Conservation (phyloP, 2,888 invertebrate genomes). For the Dolichopus griseipennis region DNA sequence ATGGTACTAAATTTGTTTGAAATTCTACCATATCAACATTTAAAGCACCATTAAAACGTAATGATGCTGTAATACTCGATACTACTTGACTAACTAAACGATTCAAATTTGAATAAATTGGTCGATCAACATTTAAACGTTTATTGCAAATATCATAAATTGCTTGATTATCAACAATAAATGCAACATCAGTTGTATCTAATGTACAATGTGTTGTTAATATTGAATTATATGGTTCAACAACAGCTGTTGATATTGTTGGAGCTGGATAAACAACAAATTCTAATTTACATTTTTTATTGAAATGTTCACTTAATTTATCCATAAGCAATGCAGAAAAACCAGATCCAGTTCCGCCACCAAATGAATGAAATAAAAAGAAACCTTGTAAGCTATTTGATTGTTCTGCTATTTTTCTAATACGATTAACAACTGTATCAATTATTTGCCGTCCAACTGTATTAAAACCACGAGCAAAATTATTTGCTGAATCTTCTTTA, state of each 20-base stretch:
- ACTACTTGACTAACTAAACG: conserved; percentile 58
- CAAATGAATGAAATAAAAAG: conserved; percentile 78
- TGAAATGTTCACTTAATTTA: conserved; percentile 68
- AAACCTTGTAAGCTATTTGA: conserved; percentile 70
- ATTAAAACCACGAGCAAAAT: conserved; percentile 76
- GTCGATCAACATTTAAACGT: conserved; percentile 50
- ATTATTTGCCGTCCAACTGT: conserved; percentile 69
- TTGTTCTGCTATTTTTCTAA: conserved; percentile 65
- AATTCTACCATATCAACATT: conserved; percentile 83
- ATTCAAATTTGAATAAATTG: conserved; percentile 57
- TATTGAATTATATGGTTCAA: conserved; percentile 85
- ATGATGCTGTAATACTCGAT: conserved; percentile 72
- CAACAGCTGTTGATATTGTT: conserved; percentile 77
- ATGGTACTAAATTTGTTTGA: conserved; percentile 78
- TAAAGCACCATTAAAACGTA: conserved; percentile 73
- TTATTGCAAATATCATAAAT: conserved; percentile 76
- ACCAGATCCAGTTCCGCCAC: conserved; percentile 74
- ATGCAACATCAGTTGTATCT: conserved; percentile 74
- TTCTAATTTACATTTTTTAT: conserved; percentile 75
- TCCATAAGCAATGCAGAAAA: conserved; percentile 80
- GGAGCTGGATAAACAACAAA: conserved; percentile 38
- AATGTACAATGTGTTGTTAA: conserved; percentile 81
- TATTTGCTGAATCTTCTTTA: conserved; percentile 78
- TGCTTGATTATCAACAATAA: conserved; percentile 88
- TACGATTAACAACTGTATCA: conserved; percentile 57